A percentile compares a stretch with the other conserved stretches of the same genome.
phyloP scores from a whole-genome alignment of 1,140 invertebrate species.

The Lasioglossum baleicum region DNA sequence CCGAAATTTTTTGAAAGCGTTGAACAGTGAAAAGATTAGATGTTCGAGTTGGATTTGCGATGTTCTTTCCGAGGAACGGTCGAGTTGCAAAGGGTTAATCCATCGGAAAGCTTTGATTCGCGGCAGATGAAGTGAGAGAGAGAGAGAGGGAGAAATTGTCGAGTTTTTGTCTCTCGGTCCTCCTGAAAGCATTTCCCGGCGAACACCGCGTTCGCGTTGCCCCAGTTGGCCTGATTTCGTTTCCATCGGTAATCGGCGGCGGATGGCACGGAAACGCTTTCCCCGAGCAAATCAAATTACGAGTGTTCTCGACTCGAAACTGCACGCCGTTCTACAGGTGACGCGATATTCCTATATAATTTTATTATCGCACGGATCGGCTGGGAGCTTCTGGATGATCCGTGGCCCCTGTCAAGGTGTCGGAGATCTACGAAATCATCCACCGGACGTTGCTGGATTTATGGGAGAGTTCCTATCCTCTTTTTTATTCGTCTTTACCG shows the following conservation, averaged over 20 bases:
- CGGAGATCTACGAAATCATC: too few species aligned
- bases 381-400: neutral
- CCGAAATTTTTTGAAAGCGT: too few species aligned
- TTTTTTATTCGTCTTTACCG: too few species aligned
- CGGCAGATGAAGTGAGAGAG: too few species aligned
- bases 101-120: neutral
- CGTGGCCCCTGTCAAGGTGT: neutral
- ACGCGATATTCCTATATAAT: conserved; percentile 11
- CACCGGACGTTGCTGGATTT: too few species aligned
- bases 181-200: neutral
- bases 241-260: conserved; percentile 16
- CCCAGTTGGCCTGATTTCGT: conserved; percentile 10
- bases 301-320: neutral
- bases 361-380: conserved; percentile 9
- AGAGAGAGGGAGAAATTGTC: neutral
- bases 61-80: neutral
- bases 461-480: too few species aligned
- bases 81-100: neutral
- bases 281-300: conserved; percentile 20
- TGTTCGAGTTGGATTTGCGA: too few species aligned
- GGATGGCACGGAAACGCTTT: neutral
- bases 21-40: too few species aligned
- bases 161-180: neutral
- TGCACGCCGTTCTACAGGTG: conserved; percentile 14
- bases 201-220: conserved; percentile 8